Percentiles rank a stretch among this genome's conserved stretches.
Conservation (phyloP, 2,797 vertebrate species). For the Hephaestus fuliginosus region DNA sequence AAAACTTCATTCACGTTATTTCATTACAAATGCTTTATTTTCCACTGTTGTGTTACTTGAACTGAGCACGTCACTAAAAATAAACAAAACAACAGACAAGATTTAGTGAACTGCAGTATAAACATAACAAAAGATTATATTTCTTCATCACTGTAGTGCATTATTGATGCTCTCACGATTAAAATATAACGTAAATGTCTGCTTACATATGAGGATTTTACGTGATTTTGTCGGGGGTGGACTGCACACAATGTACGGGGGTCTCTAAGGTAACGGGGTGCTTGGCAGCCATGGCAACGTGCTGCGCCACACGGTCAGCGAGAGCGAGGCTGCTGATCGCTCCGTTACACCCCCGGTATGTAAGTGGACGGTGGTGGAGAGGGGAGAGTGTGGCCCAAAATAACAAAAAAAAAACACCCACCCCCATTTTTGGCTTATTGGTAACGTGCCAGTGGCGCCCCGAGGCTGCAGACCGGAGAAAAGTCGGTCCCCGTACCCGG, state of each 20-base stretch:
- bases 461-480: constrained; percentile 27
- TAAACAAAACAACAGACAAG: neutral
- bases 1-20: constrained; percentile 22
- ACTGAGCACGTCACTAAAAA: neutral
- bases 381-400: constrained; percentile 23
- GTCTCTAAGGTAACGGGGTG: constrained; percentile 66
- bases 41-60: too few relatives aligned
- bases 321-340: constrained; percentile 38
- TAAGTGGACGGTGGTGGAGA: constrained; percentile 42
- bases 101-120: neutral
- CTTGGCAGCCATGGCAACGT: constrained; percentile 73
- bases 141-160: neutral
- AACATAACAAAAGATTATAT: neutral
- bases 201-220: neutral
- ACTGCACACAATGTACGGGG: constrained; percentile 47
- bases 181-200: neutral
- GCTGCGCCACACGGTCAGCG: constrained; percentile 55
- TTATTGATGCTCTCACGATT: neutral
- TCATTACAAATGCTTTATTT: too few relatives aligned
- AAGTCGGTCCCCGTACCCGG: constrained; percentile 1
- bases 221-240: neutral
- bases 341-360: constrained; percentile 58
- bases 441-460: constrained; percentile 23
- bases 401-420: constrained; percentile 29
- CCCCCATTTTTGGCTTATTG: neutral